Conservation (phyloP, 2,888 invertebrate genomes). For the Tinea pellionella region DNA sequence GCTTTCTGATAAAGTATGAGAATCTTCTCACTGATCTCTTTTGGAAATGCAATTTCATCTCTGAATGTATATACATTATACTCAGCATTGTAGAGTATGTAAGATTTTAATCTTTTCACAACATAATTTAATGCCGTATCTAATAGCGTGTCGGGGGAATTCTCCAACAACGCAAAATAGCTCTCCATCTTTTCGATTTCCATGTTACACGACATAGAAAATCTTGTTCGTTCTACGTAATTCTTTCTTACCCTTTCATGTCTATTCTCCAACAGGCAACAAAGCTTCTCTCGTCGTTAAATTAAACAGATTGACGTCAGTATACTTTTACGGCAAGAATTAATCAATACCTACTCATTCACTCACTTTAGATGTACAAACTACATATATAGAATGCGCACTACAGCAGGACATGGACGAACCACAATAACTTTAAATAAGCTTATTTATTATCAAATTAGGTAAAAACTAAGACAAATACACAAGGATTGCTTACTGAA, state of each 20-base stretch:
- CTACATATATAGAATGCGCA: background rate
- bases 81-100: constrained; percentile 60
- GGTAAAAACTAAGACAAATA: no score
- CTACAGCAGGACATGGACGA: no score
- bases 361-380: background rate
- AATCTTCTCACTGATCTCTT: constrained; percentile 78
- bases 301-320: background rate
- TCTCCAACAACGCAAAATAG: constrained; percentile 27
- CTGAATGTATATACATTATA: constrained; percentile 60
- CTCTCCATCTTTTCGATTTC: background rate
- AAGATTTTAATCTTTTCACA: constrained; percentile 71
- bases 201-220: background rate
- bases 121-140: constrained; percentile 74
- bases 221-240: background rate
- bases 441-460: no score
- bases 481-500: no score
- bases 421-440: no score
- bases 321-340: background rate
- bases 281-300: background rate
- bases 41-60: constrained; percentile 74
- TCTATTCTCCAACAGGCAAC: no score
- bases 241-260: background rate
- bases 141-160: constrained; percentile 70
- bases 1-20: constrained; percentile 68
- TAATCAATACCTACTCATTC: background rate